Base-by-base conservation (phyloP, 2,113 vertebrate genomes). In the Corvus hawaiiensis region DNA sequence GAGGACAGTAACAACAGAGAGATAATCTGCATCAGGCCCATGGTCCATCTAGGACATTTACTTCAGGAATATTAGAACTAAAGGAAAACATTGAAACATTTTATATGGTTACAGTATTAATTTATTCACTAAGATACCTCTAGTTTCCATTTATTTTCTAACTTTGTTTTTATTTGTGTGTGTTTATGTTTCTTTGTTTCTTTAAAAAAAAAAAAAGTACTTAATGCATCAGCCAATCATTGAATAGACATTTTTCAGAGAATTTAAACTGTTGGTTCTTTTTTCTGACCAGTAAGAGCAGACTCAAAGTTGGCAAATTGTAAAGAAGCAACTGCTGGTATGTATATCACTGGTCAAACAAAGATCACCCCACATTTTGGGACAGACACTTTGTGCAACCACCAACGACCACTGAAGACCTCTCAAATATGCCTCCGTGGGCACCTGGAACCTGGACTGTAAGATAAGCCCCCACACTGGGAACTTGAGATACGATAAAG, bases 1-100 rank as follows among this genome's bases (percentile, higher is more conserved):
- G 6, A 27, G 1, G 7, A 35, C 1, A 0, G 3, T 44, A 69
- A 39, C 3, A 56, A 39, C 8, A 61, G 18, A 28, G 9, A 28
- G 27, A 39, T 64, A 56, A 33, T 64, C 30, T 89, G 17, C 13
- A 7, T 64, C 8, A 64, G 11, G 26, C 3, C 6, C 11, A 2
- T 10, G 8, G 13, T 56, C 18, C 13, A 12, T 43, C 37, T 32
- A 56, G 64, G 16, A 27, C 16, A 39, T 56, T 54, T 75, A 33
- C 6, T 33, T 80, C 17, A 55, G 21, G 26, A 59, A 16, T 55
- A 51, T 32, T 59, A 63, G 16, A 75, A 67, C 14, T 37, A 82
- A 58, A 94, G n/a, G 20, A 90, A 72, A 72, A 14, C 10, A 59
- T 5, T 28, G 15, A 46, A 49, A 49, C 49, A 26, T 39, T 43